These are phyloP conservation scores for Serranus cabrilla DNA, from an alignment of 2,797 vertebrate species.

Conservation along the genomic window DNA sequence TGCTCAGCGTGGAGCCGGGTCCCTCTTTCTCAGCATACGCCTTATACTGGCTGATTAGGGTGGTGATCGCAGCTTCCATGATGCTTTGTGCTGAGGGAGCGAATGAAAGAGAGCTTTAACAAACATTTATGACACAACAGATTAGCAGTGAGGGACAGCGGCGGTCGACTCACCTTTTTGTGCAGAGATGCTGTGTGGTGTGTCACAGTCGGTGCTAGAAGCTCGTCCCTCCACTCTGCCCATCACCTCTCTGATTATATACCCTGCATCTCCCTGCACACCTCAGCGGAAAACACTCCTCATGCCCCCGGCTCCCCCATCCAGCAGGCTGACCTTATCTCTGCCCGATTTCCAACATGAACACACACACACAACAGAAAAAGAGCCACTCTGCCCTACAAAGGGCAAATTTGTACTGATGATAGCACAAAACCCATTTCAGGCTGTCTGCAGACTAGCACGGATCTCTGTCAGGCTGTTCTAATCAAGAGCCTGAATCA, in stretches of 20 bases:
- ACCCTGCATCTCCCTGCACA: conserved; percentile 67
- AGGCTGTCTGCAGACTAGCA: conserved; percentile 55
- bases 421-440: conserved; percentile 62
- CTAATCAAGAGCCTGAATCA: conserved; percentile 73
- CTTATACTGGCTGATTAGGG: conserved; percentile 84
- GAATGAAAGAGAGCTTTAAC: background rate
- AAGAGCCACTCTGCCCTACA: conserved; percentile 47
- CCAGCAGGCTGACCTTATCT: conserved; percentile 57
- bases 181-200: conserved; percentile 18
- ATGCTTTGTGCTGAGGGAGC: conserved; percentile 9
- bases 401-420: conserved; percentile 67
- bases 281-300: conserved; percentile 85
- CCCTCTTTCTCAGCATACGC: conserved; percentile 80
- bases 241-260: conserved; percentile 67
- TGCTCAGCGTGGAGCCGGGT: conserved; percentile 81
- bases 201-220: conserved; percentile 31
- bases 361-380: conserved; percentile 37
- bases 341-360: conserved; percentile 53
- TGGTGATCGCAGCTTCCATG: conserved; percentile 86
- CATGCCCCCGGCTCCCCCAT: conserved; percentile 53
- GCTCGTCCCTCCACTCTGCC: conserved; percentile 29
- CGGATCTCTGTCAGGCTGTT: conserved; percentile 66
- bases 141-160: background rate
- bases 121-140: background rate
- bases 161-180: conserved; percentile 52